Evolutionary conservation across 2,888 invertebrate species (phyloP).

Genomic region (Thyatira batis): DNA sequence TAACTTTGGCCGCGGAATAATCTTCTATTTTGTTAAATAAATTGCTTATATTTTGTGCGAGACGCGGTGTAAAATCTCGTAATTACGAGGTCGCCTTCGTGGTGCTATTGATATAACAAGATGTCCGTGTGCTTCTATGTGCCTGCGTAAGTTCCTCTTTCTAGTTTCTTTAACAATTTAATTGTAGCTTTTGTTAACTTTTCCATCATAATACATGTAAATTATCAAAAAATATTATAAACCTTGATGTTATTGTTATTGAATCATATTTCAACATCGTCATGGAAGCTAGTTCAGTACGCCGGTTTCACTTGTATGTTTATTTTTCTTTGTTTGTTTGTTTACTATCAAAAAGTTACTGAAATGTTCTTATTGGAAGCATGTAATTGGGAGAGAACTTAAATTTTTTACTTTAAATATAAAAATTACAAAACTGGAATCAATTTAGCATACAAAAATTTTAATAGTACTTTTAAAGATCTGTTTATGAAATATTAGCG

Average conservation of each 20-base stretch:
- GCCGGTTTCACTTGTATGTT: not conserved
- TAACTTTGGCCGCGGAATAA: slow-evolving; percentile 69
- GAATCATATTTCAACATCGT: not conserved
- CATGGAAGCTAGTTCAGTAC: not conserved
- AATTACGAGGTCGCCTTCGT: slow-evolving; percentile 43
- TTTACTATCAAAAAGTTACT: too few relatives aligned
- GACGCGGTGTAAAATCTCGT: slow-evolving; percentile 30
- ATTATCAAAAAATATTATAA: not conserved
- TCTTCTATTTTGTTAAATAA: slow-evolving; percentile 47
- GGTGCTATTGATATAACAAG: slow-evolving; percentile 56
- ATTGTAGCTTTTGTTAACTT: not conserved
- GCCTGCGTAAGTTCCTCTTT: slow-evolving; percentile 84
- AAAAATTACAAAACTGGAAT: too few relatives aligned
- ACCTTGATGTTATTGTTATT: not conserved
- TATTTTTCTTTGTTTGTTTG: too few relatives aligned
- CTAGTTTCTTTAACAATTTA: slow-evolving; percentile 22
- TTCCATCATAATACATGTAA: not conserved
- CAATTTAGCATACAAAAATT: too few relatives aligned
- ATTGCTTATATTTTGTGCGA: slow-evolving; percentile 43
- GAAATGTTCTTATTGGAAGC: not conserved
- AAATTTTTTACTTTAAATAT: too few relatives aligned
- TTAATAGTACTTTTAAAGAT: too few relatives aligned
- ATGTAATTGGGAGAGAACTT: too few relatives aligned
- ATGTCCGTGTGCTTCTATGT: slow-evolving; percentile 88
- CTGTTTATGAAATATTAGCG: too few relatives aligned